Evolutionary conservation across 2,888 invertebrate species (phyloP), one percentile per base, ranked within the genome.

Genomic region (Eugnorisma glareosa): DNA sequence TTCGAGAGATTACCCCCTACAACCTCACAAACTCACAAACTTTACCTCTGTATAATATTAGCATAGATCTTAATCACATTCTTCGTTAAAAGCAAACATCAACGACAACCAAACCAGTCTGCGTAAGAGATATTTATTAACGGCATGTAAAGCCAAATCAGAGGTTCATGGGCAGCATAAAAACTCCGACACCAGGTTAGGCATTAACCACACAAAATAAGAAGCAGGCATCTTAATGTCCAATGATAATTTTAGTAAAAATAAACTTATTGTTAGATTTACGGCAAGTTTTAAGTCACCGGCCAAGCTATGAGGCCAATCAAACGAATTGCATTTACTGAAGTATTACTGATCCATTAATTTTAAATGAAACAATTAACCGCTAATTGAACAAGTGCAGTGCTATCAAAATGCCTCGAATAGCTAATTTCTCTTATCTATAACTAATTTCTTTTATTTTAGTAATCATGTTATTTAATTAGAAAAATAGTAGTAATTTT

Each of bases 351-450:
- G 4, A 3, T 18, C 31, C 0, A 31, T 61, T 35, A 61, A 31
- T 21, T 61, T 35, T 21, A 75, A 31, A n/a, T 31, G 24, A 28
- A 18, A 24, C 21, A 76, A 28, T 37, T 28, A 31, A 40, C 48
- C 35, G 78, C 5, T 77, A 59, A 77, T 59, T 59, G 40, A 21
- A 67, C 21, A 31, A 48, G 11, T 54, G 31, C 18, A 43, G 64
- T 54, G 7, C 28, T 64, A 37, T 76, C 35, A 15, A 54, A 28
- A 66, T 66, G 13, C 24, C 54, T 54, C 28, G 24, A 43, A 45
- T 35, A 51, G 0, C 21, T 21, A 43, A 43, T n/a, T n/a, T n/a
- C n/a, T n/a, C n/a, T n/a, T n/a, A 57, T 45, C 1, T 28, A 2
- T 10, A n/a, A 64, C 2, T 31, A 24, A 18, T n/a, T n/a, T 24